These are phyloP conservation scores for Taenioides sp. DNA, from an alignment of 2,797 vertebrate species.

Conservation along the genomic window DNA sequence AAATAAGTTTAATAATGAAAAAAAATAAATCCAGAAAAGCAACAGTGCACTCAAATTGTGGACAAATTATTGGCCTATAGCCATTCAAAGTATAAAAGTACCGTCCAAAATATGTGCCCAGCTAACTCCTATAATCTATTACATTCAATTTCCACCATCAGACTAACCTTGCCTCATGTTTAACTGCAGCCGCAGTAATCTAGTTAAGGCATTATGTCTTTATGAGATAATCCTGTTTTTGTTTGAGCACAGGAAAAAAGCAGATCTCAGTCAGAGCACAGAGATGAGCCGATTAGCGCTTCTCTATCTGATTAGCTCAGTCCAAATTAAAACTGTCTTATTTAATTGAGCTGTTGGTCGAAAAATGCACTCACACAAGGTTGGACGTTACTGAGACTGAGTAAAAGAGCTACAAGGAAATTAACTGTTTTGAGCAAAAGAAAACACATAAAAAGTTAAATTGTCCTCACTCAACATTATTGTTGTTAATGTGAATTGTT, in stretches of 20 bases:
- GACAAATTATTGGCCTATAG: no score
- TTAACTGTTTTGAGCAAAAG: no score
- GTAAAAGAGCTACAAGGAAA: background rate
- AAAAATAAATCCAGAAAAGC: background rate
- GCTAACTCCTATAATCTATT: no score
- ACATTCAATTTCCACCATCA: background rate
- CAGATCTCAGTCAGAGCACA: constrained; percentile 12
- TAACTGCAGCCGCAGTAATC: constrained; percentile 1
- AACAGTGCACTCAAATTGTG: background rate
- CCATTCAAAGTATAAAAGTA: background rate
- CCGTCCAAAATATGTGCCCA: background rate
- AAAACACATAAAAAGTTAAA: no score
- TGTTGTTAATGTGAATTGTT: no score
- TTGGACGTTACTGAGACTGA: background rate
- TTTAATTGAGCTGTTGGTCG: background rate
- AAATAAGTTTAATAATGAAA: no score
- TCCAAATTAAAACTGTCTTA: constrained; percentile 11
- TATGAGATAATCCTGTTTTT: constrained; percentile 9
- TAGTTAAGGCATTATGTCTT: constrained; percentile 10
- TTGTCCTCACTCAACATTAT: no score
- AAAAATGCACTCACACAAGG: background rate
- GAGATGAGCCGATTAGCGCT: constrained; percentile 8
- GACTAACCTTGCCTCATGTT: background rate
- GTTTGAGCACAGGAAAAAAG: background rate
- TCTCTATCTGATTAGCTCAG: constrained; percentile 11